Percentiles rank a stretch among this genome's conserved stretches.
phyloP scores from a whole-genome alignment of 2,113 vertebrate genomes.

The Rhinolophus sinicus region DNA sequence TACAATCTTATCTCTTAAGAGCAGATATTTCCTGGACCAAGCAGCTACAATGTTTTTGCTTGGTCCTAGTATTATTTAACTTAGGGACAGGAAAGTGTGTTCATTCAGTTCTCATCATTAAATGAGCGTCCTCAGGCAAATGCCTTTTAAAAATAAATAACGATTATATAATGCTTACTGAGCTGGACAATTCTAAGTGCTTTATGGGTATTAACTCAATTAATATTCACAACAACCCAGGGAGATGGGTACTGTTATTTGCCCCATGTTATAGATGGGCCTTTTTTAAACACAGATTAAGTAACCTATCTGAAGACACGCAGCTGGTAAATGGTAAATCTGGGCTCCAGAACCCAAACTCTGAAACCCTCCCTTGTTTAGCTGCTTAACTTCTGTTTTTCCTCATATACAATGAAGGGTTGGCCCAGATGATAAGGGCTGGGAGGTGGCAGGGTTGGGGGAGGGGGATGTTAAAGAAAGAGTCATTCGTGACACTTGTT shows the following conservation, averaged over 20 bases:
- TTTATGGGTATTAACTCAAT: background rate
- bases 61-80: background rate
- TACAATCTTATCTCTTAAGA: slow-evolving; percentile 19
- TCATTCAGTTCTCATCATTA: slow-evolving; percentile 8
- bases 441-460: background rate
- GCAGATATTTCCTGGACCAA: slow-evolving; percentile 41
- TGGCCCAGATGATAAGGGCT: background rate
- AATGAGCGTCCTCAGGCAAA: background rate
- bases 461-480: background rate
- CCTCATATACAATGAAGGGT: background rate
- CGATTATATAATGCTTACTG: background rate
- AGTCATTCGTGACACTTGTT: background rate
- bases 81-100: background rate
- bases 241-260: background rate
- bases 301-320: background rate
- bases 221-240: background rate
- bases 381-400: background rate
- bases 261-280: background rate
- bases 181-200: background rate
- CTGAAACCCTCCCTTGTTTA: background rate
- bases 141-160: background rate
- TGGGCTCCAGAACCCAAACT: background rate
- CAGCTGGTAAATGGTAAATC: background rate
- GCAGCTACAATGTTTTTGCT: background rate
- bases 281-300: background rate